Evolutionary conservation across 1,140 invertebrate genomes (phyloP), one percentile per base, ranked within the genome.

Genomic region (Orchestia grillus): DNA sequence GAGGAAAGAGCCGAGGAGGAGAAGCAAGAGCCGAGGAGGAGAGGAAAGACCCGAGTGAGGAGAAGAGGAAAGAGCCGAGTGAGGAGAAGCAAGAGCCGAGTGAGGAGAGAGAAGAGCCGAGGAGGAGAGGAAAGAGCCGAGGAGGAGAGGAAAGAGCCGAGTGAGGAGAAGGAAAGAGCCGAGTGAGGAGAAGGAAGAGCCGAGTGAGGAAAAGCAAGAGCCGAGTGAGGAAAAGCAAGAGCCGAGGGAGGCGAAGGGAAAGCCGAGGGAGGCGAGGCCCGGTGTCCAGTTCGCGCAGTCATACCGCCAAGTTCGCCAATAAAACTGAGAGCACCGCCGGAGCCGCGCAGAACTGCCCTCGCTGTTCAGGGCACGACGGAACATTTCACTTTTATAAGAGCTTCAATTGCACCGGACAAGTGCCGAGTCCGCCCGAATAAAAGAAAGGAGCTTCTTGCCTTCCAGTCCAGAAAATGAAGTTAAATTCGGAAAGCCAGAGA

Each of bases 311-410:
- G 88, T 90, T 90, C 42, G 8, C 88, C 88, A 90, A 90, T 90
- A 90, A 90, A 90, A 90, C 28, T 42, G 41, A 44, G 88, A 90
- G 88, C 88, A 42, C n/a, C 88, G 43, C 43, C 28, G 6, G 88
- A 90, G 41, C 28, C 43, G 3, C 88, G 88, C 88, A 90, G 43
- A 90, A 90, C 88, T 90, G 88, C 41, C 4, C 4, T 41, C 88
- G 41, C 87, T 44, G 43, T 41, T 41, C 4, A 90, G 36, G 42
- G 88, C 88, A 41, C 4, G 88, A 42, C 62, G 62, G 88, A 90
- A 90, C 88, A 90, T 90, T 90, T 90, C 43, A 90, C 41, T 90
- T 90, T 90, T 90, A 90, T 90, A 90, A 90, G 88, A 90, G 88
- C 88, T 15, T 44, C 41, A 42, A 90, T 44, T 41, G 88, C 88